Evolutionary conservation across 2,888 invertebrate species (phyloP), one percentile per base, ranked within the genome.

Genomic region (Synergus itoensis): DNA sequence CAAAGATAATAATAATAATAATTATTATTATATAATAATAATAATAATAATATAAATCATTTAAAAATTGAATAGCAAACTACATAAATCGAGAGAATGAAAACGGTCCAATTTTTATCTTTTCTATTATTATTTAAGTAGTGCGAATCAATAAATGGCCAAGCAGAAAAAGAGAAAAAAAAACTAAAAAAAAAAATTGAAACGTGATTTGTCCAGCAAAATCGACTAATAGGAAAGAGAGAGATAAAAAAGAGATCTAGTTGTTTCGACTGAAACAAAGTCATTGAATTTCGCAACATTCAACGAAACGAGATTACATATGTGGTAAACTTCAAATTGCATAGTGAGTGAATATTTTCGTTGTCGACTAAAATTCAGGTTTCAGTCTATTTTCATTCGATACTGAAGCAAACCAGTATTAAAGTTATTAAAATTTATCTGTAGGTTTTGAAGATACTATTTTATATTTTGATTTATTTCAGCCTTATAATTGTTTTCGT

Each of bases 231-330:
- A 64, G n/a, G 64, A 41, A 11, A 16, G 36, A 40, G 64, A 16
- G 67, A 21, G 21, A 67, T 4, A 67, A 40, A 45, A 16, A 21
- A 1, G 45, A 45, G 45, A 45, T 45, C 45, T 67, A 43, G 14
- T 67, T 67, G 67, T 67, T 67, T 67, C 45, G 9, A 45, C 67
- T 45, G 67, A 67, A n/a, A n/a, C n/a, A n/a, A n/a, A n/a, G 43
- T 67, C 43, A 67, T 67, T 67, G 67, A 67, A 67, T 67, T 67
- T 43, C 43, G 14, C 21, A 45, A 45, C 8, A 7, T 67, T 45
- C 21, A 43, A 67, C 67, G 45, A 45, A 67, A 67, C 45, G 41
- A 67, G 67, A 67, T 67, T 67, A 43, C 28, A 2, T 28, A 28
- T 45, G 43, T 21, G 43, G 45, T 67, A 43, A 16, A 28, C n/a